A percentile compares a stretch with the other conserved stretches of the same genome.
Conservation (phyloP, 2,888 invertebrate species). For the Rhabditoides inermis region DNA sequence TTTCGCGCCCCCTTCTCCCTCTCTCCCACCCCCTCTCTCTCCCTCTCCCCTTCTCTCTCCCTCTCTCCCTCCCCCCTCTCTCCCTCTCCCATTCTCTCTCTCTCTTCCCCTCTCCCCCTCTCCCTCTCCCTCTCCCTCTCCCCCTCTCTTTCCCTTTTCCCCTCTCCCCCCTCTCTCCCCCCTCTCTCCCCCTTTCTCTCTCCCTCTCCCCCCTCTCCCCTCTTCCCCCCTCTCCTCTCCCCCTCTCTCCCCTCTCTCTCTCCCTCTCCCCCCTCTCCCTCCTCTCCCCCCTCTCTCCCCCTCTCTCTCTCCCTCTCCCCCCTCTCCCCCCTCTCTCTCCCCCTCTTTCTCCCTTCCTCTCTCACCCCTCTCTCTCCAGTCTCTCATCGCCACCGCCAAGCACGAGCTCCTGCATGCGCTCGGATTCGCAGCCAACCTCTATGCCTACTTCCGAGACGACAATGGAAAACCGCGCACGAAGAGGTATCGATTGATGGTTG, state of each 20-base stretch:
- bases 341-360: background rate
- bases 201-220: background rate
- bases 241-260: background rate
- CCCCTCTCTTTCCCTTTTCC: background rate
- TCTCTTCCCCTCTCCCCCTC: background rate
- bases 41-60: background rate
- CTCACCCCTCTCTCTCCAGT: background rate
- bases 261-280: background rate
- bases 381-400: slow-evolving; percentile 2
- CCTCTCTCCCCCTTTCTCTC: slow-evolving; percentile 4
- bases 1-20: slow-evolving; percentile 3
- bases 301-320: slow-evolving; percentile 1
- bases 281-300: background rate
- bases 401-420: slow-evolving; percentile 1
- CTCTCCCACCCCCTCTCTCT: background rate
- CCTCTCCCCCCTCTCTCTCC: background rate
- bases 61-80: background rate
- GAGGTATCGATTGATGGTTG: background rate
- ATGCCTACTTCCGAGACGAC: background rate
- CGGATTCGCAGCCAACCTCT: slow-evolving; percentile 2
- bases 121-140: background rate
- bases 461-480: background rate
- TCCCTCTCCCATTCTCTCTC: background rate
- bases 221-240: background rate
- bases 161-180: slow-evolving; percentile 1